Conservation (phyloP, 2,113 vertebrate genomes). For the Phyllopteryx taeniolatus region DNA sequence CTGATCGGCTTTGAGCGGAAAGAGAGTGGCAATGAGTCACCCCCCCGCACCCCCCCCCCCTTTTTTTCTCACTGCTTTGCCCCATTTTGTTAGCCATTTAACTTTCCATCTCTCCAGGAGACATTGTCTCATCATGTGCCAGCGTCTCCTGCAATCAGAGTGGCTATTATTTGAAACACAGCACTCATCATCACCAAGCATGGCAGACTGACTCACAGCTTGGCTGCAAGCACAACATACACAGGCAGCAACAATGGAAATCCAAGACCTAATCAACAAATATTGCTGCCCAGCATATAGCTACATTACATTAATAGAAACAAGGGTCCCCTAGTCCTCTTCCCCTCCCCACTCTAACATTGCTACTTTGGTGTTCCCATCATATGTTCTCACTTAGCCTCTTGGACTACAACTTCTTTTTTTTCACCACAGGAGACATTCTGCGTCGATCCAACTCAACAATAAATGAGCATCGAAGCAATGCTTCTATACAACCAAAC, state of each 20-base stretch:
- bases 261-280: slow-evolving; percentile 66
- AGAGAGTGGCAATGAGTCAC: slow-evolving; percentile 50
- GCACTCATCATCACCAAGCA: slow-evolving; percentile 26
- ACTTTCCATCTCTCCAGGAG: slow-evolving; percentile 43
- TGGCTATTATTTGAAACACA: slow-evolving; percentile 37
- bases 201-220: slow-evolving; percentile 38
- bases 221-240: slow-evolving; percentile 35
- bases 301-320: slow-evolving; percentile 34
- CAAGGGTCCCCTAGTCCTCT: slow-evolving; percentile 13
- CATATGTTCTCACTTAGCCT: slow-evolving; percentile 9
- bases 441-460: not conserved
- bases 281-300: slow-evolving; percentile 29
- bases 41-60: not conserved
- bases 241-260: slow-evolving; percentile 50
- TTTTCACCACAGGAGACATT: slow-evolving; percentile 2
- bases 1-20: slow-evolving; percentile 36
- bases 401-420: slow-evolving; percentile 11
- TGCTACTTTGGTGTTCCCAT: slow-evolving; percentile 14
- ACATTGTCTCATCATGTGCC: slow-evolving; percentile 49
- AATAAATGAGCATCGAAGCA: not conserved
- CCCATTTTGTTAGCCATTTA: slow-evolving; percentile 51
- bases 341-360: slow-evolving; percentile 6
- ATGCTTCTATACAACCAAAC: not conserved
- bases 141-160: slow-evolving; percentile 47
- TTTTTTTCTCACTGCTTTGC: slow-evolving; percentile 33